Base-by-base conservation (phyloP, 2,113 vertebrate species). In the Ibidorhyncha struthersii region DNA sequence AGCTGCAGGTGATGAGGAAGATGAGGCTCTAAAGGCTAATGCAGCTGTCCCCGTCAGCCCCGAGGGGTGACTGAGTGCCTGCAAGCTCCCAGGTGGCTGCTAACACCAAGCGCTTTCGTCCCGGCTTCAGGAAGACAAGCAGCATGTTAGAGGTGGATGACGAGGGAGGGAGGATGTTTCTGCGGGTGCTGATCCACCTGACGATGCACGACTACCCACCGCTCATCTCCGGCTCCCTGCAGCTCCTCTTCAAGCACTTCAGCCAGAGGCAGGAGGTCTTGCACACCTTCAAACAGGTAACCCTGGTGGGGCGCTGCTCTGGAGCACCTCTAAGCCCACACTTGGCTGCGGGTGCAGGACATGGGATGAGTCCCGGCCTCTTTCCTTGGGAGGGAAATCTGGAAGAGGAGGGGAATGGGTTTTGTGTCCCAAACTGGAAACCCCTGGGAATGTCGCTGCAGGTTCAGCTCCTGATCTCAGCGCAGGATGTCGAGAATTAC, bases 201-300 rank as follows among this genome's bases (percentile, higher is more conserved):
- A 99, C 99, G 25, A 99, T 99, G 99, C 99, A 99, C 1, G 98
- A 99, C 96, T 99, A 99, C 19, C 98, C 99, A 1, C 99, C 99
- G 0, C 98, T 99, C 82, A 98, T 99, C 92, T 99, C 99, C 0
- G 99, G 99, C 32, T 99, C 99, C 23, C 98, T 99, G 95, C 99
- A 99, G 96, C 98, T 99, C 74, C 99, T 99, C 83, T 99, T 99
- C 97, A 99, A 99, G 96, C 99, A 99, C 97, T 99, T 99, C 98
- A 99, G 99, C 97, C 99, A 99, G 98, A 98, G 99, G 91, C 99
- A 99, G 97, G 99, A 99, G 83, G 98, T 99, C 88, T 97, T 99
- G 93, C 99, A 99, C 96, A 99, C 99, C 88, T 99, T 99, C 95
- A 99, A 99, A 96, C 99, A 99, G 99, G 99, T 99, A 97, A 83